Evolutionary conservation across 1,140 invertebrate genomes (phyloP).

Genomic region (Cecropterus lyciades): DNA sequence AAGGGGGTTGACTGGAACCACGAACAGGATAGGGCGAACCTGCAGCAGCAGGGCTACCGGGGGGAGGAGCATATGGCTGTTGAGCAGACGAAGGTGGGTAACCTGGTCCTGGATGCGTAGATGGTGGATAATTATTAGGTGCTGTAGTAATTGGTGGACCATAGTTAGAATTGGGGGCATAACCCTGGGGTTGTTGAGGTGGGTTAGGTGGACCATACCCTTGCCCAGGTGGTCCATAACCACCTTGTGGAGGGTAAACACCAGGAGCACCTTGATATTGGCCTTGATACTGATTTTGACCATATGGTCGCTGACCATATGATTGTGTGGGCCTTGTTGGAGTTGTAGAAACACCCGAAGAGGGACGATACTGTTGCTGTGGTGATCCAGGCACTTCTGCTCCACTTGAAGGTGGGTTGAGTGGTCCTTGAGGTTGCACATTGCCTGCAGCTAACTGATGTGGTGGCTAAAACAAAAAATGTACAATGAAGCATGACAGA

Average conservation of each 20-base stretch:
- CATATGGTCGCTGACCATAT: conserved; percentile 80
- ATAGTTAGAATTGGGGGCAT: conserved; percentile 80
- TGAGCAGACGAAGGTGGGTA: conserved; percentile 79
- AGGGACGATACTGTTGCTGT: conserved; percentile 73
- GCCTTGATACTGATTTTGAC: conserved; percentile 81
- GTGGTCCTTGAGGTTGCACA: conserved; percentile 62
- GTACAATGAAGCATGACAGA: too few species aligned
- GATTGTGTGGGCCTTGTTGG: conserved; percentile 80
- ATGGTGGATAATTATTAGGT: conserved; percentile 78
- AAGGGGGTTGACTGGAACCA: conserved; percentile 66
- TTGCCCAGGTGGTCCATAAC: conserved; percentile 77
- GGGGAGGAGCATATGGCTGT: conserved; percentile 78
- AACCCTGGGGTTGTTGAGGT: conserved; percentile 77
- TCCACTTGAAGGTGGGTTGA: conserved; percentile 68
- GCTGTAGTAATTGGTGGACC: conserved; percentile 81
- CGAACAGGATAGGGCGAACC: conserved; percentile 77
- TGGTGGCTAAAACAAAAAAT: conserved; percentile 66
- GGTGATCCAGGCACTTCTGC: conserved; percentile 64
- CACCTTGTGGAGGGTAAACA: conserved; percentile 75
- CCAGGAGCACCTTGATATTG: conserved; percentile 80
- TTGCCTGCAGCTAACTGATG: conserved; percentile 76
- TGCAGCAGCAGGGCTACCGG: conserved; percentile 73
- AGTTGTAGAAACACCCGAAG: conserved; percentile 73
- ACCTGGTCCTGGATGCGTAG: conserved; percentile 75
- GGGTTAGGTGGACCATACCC: conserved; percentile 82